A percentile compares a stretch with the other conserved stretches of the same genome.
These are phyloP conservation scores for Pasiphila rectangulata DNA, from an alignment of 2,888 invertebrate species.

Conservation along the genomic window DNA sequence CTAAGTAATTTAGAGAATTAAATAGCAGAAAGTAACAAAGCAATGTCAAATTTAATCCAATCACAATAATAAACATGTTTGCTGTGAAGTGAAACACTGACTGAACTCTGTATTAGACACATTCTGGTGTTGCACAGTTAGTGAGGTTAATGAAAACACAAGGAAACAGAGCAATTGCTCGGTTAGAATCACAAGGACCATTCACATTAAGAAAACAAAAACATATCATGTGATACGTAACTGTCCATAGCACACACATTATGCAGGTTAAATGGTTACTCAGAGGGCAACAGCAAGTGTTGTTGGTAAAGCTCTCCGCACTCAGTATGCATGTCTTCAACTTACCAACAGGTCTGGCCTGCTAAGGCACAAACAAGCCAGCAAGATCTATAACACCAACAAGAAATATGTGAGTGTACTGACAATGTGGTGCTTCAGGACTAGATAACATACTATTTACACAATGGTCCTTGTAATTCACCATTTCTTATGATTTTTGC, in stretches of 20 bases:
- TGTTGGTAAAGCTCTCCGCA: slow-evolving; percentile 69
- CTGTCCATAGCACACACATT: slow-evolving; percentile 77
- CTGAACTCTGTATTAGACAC: slow-evolving; percentile 10
- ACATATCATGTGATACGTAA: slow-evolving; percentile 47
- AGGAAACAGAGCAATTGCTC: slow-evolving; percentile 40
- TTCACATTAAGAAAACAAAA: slow-evolving; percentile 71
- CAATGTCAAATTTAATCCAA: slow-evolving; percentile 10
- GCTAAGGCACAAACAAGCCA: slow-evolving; percentile 87
- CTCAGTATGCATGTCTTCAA: slow-evolving; percentile 69
- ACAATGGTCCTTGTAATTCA: slow-evolving; percentile 80
- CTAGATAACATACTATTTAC: slow-evolving; percentile 60
- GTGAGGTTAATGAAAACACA: slow-evolving; percentile 36
- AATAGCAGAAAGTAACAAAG: slow-evolving; percentile 10
- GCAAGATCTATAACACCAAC: slow-evolving; percentile 86
- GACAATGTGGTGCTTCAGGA: slow-evolving; percentile 73
- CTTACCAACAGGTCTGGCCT: slow-evolving; percentile 88
- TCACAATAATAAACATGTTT: slow-evolving; percentile 13
- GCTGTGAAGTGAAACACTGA: slow-evolving; percentile 10
- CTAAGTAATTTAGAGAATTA: slow-evolving; percentile 11
- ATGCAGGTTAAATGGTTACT: slow-evolving; percentile 72
- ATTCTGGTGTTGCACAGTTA: slow-evolving; percentile 31
- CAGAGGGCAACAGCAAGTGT: slow-evolving; percentile 69
- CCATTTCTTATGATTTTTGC: slow-evolving; percentile 72
- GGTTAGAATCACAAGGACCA: slow-evolving; percentile 81
- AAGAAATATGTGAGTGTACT: slow-evolving; percentile 70